Percentiles rank a stretch among this genome's conserved stretches.
These are phyloP conservation scores for Formica selysi DNA, from an alignment of 1,140 invertebrate genomes.

Conservation along the genomic window DNA sequence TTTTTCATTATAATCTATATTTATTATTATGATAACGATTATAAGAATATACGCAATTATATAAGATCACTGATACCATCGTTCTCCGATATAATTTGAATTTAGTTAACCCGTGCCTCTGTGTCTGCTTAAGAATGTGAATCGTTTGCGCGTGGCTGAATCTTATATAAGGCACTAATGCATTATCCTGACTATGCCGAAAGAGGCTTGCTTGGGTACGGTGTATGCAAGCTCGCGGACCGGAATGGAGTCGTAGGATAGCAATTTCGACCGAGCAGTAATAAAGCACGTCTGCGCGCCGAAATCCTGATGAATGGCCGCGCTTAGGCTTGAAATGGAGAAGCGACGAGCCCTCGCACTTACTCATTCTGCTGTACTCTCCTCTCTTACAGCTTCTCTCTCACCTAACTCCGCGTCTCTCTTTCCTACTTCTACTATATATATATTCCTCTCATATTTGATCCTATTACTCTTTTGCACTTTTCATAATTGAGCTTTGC, in stretches of 20 bases:
- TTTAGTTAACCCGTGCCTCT: constrained; percentile 22
- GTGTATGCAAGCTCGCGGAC: constrained; percentile 77
- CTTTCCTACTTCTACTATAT: background rate
- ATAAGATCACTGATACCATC: background rate
- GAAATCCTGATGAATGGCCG: constrained; percentile 87
- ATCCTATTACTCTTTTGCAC: constrained; percentile 19
- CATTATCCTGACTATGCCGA: constrained; percentile 76
- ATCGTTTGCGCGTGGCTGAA: constrained; percentile 70
- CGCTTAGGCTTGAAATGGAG: constrained; percentile 87
- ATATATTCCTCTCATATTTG: constrained; percentile 33
- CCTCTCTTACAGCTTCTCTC: constrained; percentile 53
- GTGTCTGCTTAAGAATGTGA: constrained; percentile 49
- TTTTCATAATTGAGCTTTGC: constrained; percentile 48
- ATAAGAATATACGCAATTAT: too few species aligned
- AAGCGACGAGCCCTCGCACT: constrained; percentile 85
- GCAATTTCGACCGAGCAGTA: constrained; percentile 86
- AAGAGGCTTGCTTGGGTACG: constrained; percentile 69
- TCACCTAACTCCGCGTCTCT: constrained; percentile 7
- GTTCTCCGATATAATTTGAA: constrained; percentile 4
- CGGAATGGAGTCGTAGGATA: constrained; percentile 87
- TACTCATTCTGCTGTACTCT: constrained; percentile 76
- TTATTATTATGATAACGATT: background rate
- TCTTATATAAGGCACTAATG: constrained; percentile 80
- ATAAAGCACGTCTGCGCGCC: constrained; percentile 87
- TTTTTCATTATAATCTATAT: background rate